These are phyloP conservation scores for Tretioscincus oriximinensis DNA, from an alignment of 2,113 vertebrate species.

Conservation along the genomic window DNA sequence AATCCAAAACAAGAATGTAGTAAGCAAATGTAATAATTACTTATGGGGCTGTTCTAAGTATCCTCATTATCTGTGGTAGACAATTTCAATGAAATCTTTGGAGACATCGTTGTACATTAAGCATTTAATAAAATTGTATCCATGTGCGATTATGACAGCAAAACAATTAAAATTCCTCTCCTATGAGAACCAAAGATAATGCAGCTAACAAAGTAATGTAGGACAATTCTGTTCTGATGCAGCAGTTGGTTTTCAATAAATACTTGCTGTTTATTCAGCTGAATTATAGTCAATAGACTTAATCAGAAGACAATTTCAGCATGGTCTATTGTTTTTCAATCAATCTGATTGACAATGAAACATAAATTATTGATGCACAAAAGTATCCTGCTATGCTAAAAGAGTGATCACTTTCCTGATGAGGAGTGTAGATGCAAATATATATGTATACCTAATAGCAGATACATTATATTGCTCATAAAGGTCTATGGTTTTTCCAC, in stretches of 20 bases:
- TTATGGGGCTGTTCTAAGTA: constrained; percentile 14
- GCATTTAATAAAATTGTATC: constrained; percentile 32
- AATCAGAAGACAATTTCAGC: constrained; percentile 44
- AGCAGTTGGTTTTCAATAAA: constrained; percentile 61
- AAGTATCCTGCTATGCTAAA: not conserved
- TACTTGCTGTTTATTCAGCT: constrained; percentile 57
- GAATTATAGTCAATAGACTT: constrained; percentile 54
- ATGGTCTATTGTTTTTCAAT: not conserved
- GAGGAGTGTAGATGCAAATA: no score
- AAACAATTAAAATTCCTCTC: constrained; percentile 56
- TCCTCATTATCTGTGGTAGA: not conserved
- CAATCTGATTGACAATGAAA: constrained; percentile 21
- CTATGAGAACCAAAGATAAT: constrained; percentile 47
- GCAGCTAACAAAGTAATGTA: constrained; percentile 52
- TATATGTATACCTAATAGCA: no score
- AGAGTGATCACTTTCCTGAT: not conserved
- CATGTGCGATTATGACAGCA: constrained; percentile 42
- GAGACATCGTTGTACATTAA: constrained; percentile 20
- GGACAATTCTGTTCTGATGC: constrained; percentile 58
- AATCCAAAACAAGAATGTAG: constrained; percentile 3
- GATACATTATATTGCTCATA: no score
- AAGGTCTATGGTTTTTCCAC: no score
- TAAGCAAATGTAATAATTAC: not conserved
- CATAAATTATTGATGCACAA: constrained; percentile 11
- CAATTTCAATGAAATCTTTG: constrained; percentile 25